Base-by-base conservation (phyloP, 1,140 invertebrate genomes). In the Pseudomyrmex dendroicus region DNA sequence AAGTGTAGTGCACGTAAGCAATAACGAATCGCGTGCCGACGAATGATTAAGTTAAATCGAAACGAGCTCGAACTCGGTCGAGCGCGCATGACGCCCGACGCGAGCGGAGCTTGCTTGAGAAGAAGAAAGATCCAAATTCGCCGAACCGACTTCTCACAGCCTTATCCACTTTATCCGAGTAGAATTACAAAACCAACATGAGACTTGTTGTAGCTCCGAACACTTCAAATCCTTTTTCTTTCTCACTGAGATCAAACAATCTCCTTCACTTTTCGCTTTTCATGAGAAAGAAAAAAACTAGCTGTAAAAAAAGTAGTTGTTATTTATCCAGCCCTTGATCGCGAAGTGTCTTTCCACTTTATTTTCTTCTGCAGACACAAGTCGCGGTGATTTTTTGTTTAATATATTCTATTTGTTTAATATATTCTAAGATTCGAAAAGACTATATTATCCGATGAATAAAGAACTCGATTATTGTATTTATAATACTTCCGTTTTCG, bases 11-110 rank as follows among this genome's bases (percentile, higher is more conserved):
- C 17, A 73, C 50, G n/a, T 62, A 54, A 12, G 13, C 46, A 72
- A 70, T 56, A 62, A 13, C 46, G 48, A 88, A 84, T 88, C 70
- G 85, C 86, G 82, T 88, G 86, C 82, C 59, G 54, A 46, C 64
- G n/a, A 87, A 88, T 87, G 86, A 88, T 88, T 87, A 88, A 82
- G 83, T 88, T 63, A 74, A 82, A 84, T 73, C 85, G 35, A 57
- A 46, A 74, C 66, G 13, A 73, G 73, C n/a, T 86, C 80, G 72
- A 73, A 54, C 35, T 13, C 35, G 54, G 54, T 8, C 54, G 25
- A 57, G 62, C 13, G 72, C 73, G 62, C 13, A 64, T 64, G 17
- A 54, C 10, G 54, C 4, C 12, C 1, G 48, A n/a, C 3, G 13
- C 9, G 57, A 2, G 56, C 48, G 9, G n/a, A 0, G 25, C 20